These are phyloP conservation scores for Canis aureus DNA, from an alignment of 2,113 vertebrate genomes.

Conservation along the genomic window DNA sequence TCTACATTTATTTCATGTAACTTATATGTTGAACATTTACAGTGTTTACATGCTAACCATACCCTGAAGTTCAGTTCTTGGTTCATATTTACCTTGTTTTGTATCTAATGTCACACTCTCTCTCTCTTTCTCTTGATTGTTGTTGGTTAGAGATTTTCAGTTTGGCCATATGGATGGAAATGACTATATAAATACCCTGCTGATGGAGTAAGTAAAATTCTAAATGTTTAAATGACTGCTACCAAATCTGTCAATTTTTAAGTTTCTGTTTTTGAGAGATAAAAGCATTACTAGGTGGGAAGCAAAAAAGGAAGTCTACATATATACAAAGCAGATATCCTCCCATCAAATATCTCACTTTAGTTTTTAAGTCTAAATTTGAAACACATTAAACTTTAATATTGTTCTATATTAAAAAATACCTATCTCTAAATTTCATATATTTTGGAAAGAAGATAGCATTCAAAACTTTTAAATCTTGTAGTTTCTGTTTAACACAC, in stretches of 20 bases:
- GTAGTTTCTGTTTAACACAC: background rate
- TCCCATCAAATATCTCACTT: background rate
- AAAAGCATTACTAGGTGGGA: background rate
- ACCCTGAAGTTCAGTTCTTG: background rate
- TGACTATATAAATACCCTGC: conserved; percentile 98
- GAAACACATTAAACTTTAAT: conserved; percentile 21
- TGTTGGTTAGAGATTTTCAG: conserved; percentile 90
- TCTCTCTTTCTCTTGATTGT: background rate
- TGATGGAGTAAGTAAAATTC: conserved; percentile 96
- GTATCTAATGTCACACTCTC: background rate
- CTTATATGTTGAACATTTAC: background rate
- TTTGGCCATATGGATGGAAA: conserved; percentile 99
- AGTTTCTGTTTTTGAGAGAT: conserved; percentile 26
- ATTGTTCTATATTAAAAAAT: background rate
- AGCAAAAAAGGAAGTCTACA: background rate
- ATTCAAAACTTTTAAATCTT: background rate
- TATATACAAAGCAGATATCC: background rate
- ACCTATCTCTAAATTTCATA: background rate
- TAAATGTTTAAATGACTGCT: background rate
- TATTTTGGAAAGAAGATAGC: conserved; percentile 19
- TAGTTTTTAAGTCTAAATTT: conserved; percentile 29
- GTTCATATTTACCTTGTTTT: background rate
- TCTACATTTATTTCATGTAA: background rate
- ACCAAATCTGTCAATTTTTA: background rate
- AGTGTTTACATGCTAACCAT: background rate